phyloP scores from a whole-genome alignment of 2,113 vertebrate species.

The Dendrocopos noguchii region DNA sequence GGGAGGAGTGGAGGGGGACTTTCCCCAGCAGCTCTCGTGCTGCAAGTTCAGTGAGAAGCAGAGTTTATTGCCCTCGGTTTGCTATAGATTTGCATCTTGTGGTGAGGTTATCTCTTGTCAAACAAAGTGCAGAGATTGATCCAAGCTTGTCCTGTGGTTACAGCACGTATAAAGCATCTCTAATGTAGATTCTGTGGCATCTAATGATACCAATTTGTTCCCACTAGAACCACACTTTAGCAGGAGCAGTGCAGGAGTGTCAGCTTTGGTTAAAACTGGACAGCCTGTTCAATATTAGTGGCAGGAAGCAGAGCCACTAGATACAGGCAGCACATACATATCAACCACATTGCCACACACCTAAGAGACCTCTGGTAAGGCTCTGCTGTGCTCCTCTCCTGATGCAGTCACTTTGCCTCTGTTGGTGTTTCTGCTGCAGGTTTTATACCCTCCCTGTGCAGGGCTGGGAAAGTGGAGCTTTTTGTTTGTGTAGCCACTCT shows the following conservation, averaged over 20 bases:
- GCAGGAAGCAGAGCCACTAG: neutral
- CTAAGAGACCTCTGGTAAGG: fast-evolving
- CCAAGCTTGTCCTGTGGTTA: neutral
- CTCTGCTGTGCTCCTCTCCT: fast-evolving
- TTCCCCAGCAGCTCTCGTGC: neutral
- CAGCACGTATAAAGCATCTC: neutral
- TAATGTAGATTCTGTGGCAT: neutral
- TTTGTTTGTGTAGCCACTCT: constrained; percentile 10
- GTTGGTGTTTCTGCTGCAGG: neutral
- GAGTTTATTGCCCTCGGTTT: neutral
- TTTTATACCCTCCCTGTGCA: neutral
- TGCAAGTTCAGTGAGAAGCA: neutral
- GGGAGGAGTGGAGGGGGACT: too few species aligned
- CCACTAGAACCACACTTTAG: neutral
- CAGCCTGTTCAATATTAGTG: neutral
- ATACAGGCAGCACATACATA: neutral
- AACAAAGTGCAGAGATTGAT: neutral
- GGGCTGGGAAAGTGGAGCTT: neutral
- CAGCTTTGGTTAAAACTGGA: neutral
- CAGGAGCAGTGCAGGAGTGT: neutral
- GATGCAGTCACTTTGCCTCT: neutral
- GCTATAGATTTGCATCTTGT: neutral
- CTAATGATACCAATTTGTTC: neutral
- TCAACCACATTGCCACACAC: fast-evolving
- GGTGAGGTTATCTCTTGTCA: neutral